Evolutionary conservation across 2,888 invertebrate species (phyloP).

Genomic region (Chrysolina haemoptera): DNA sequence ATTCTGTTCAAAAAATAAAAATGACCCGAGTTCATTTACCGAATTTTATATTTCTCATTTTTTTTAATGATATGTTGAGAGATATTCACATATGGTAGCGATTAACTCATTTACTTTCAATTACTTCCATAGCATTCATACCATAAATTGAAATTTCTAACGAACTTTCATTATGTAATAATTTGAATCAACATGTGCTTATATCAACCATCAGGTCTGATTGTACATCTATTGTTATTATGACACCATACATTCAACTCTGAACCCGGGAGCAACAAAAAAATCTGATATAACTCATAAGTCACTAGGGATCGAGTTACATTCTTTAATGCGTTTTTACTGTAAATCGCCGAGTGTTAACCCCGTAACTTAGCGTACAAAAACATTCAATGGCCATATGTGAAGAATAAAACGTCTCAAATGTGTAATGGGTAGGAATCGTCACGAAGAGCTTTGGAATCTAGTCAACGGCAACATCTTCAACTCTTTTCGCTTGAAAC

Average conservation of each 20-base stretch:
- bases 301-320: slow-evolving; percentile 43
- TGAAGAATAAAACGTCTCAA: slow-evolving; percentile 47
- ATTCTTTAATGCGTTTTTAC: slow-evolving; percentile 47
- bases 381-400: slow-evolving; percentile 54
- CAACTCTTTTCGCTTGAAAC: not conserved
- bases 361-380: slow-evolving; percentile 52
- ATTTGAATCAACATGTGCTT: slow-evolving; percentile 6
- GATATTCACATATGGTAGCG: not conserved
- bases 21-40: too few relatives aligned
- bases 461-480: slow-evolving; percentile 6
- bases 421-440: slow-evolving; percentile 46
- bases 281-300: slow-evolving; percentile 48
- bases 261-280: slow-evolving; percentile 35
- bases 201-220: not conserved
- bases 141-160: not conserved
- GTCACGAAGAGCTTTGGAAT: slow-evolving; percentile 29
- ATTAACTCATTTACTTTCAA: slow-evolving; percentile 1
- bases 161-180: not conserved
- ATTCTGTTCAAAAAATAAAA: too few relatives aligned
- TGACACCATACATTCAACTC: slow-evolving; percentile 23
- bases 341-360: slow-evolving; percentile 54
- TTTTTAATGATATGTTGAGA: too few relatives aligned
- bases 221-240: slow-evolving; percentile 17
- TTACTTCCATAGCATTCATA: not conserved
- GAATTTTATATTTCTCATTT: not conserved